Conservation (phyloP, 2,888 invertebrate genomes). For the Subacronicta megacephala region DNA sequence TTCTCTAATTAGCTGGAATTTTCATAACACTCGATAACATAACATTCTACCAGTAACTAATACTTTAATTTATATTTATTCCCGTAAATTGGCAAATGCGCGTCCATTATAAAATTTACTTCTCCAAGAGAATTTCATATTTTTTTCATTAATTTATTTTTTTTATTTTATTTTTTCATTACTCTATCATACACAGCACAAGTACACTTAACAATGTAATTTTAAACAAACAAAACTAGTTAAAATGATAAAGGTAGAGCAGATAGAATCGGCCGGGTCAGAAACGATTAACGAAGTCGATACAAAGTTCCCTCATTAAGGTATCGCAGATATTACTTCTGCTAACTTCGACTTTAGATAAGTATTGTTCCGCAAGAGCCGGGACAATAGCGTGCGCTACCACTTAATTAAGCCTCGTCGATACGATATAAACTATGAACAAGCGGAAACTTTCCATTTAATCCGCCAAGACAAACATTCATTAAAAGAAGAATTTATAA, state of each 20-base stretch:
- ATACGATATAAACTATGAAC: slow-evolving; percentile 74
- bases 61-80: slow-evolving; percentile 57
- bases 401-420: slow-evolving; percentile 85
- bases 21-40: slow-evolving; percentile 9
- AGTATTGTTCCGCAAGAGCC: slow-evolving; percentile 86
- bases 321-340: slow-evolving; percentile 88
- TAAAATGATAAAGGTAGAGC: slow-evolving; percentile 55
- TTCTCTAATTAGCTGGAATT: slow-evolving; percentile 46
- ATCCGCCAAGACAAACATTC: slow-evolving; percentile 72
- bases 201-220: slow-evolving; percentile 42
- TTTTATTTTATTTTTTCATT: slow-evolving; percentile 61
- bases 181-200: slow-evolving; percentile 55
- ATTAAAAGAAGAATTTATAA: slow-evolving; percentile 39
- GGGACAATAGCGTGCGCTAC: slow-evolving; percentile 86
- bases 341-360: slow-evolving; percentile 84
- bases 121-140: slow-evolving; percentile 65
- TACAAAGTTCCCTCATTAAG: slow-evolving; percentile 89
- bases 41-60: slow-evolving; percentile 66
- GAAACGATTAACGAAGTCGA: slow-evolving; percentile 86
- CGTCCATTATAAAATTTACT: slow-evolving; percentile 76
- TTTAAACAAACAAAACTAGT: slow-evolving; percentile 53
- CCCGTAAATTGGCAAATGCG: slow-evolving; percentile 72
- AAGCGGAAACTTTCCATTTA: slow-evolving; percentile 75
- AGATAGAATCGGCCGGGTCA: slow-evolving; percentile 70
- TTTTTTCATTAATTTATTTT: slow-evolving; percentile 56